phyloP scores from a whole-genome alignment of 2,113 vertebrate species.

The Podarcis muralis region DNA sequence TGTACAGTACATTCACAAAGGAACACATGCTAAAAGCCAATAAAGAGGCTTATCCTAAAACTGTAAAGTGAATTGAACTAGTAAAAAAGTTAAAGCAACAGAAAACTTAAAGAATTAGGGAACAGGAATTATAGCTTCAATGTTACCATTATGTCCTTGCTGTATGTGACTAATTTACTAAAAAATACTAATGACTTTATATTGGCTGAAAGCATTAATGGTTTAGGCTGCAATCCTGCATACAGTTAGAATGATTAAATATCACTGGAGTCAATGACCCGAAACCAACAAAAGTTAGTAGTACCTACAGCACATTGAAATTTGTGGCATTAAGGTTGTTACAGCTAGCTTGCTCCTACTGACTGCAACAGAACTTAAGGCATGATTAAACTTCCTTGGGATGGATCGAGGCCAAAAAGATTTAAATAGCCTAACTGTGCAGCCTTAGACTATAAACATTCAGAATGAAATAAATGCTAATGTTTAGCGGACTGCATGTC shows the following conservation, averaged over 20 bases:
- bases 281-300: not conserved
- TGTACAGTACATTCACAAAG: fast-evolving
- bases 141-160: not conserved
- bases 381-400: not conserved
- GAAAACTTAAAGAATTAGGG: not conserved
- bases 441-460: not conserved
- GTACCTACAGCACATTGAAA: not conserved
- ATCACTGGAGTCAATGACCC: not conserved
- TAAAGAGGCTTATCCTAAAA: not conserved
- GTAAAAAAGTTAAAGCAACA: not conserved
- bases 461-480: not conserved
- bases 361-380: not conserved
- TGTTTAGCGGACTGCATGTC: not conserved
- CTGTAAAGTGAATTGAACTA: not conserved
- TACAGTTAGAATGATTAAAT: not conserved
- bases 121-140: not conserved
- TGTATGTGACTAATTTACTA: not conserved
- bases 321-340: not conserved
- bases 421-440: not conserved
- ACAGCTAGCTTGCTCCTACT: not conserved
- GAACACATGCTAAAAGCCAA: not conserved
- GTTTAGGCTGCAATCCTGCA: not conserved
- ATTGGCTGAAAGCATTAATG: not conserved
- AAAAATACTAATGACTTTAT: not conserved
- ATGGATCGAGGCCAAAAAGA: not conserved